Evolutionary conservation across 2,113 vertebrate genomes (phyloP), one percentile per base, ranked within the genome.

Genomic region (Xiphophorus couchianus): DNA sequence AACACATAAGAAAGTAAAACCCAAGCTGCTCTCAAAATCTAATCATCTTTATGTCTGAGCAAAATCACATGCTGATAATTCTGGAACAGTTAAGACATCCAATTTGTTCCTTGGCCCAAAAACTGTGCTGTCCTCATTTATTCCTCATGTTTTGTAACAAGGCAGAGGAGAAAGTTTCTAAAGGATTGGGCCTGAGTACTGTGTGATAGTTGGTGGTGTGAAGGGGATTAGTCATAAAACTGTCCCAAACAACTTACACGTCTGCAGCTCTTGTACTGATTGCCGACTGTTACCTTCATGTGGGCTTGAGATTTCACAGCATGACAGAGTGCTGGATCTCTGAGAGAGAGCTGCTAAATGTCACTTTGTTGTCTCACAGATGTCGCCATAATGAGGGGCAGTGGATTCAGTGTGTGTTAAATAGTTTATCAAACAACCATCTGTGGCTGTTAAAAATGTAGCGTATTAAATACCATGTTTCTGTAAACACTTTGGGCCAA

Each of bases 321-420:
- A 83, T 85, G 87, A 88, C 89, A 85, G 85, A 89, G 86, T 81
- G 82, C 85, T 66, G 80, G 72, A 85, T 89, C 80, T 89, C 69
- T 66, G 68, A 35, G 39, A 69, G 69, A 48, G 75, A 89, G 74
- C 77, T 67, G 88, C 86, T 90, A 93, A 93, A 93, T 92, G 90
- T 88, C 90, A 89, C 71, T 84, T 89, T 83, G 84, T 82, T 82
- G 81, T 89, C 86, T 83, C 88, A 48, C 91, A 93, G 86, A 92
- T 92, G 92, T 88, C 90, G 80, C 77, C 42, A 10, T 83, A 81
- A 90, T 62, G 60, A 86, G 83, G 82, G 68, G 77, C 82, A 71
- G 83, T 68, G 31, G 76, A 90, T 80, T 84, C n/a, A 25, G 68
- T 83, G 84, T 69, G 84, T 79, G 85, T 68, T 76, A 88, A 84